Evolutionary conservation across 2,113 vertebrate genomes (phyloP).

Genomic region (Onychostruthus taczanowskii): DNA sequence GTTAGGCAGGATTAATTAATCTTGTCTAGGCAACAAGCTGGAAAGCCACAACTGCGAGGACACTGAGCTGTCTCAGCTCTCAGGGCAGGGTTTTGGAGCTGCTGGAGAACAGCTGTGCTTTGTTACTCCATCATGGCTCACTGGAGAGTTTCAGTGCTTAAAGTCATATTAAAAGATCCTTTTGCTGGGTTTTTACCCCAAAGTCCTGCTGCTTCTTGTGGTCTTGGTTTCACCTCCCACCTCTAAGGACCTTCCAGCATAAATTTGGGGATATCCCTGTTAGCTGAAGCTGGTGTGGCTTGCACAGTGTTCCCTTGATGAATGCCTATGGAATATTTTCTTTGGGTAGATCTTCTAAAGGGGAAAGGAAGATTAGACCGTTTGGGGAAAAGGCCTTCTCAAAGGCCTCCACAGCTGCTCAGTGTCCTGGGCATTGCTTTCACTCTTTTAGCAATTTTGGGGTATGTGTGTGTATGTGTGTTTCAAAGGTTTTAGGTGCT

Average conservation of each 20-base stretch:
- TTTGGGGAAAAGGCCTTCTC: background rate
- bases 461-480: too few species aligned
- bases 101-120: background rate
- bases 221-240: background rate
- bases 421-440: background rate
- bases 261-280: background rate
- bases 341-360: background rate
- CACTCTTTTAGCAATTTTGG: background rate
- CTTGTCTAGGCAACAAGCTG: conserved; percentile 23
- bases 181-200: background rate
- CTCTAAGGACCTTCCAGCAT: background rate
- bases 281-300: background rate
- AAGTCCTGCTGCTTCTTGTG: background rate
- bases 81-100: background rate
- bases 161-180: background rate
- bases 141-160: background rate
- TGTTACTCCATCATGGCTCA: background rate
- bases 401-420: background rate
- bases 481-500: background rate
- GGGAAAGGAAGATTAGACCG: background rate
- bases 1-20: conserved; percentile 35
- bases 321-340: background rate
- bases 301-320: background rate
- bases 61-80: background rate
- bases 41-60: background rate